Evolutionary conservation across 2,888 invertebrate genomes (phyloP), one percentile per base, ranked within the genome.

Genomic region (Idaea biselata): DNA sequence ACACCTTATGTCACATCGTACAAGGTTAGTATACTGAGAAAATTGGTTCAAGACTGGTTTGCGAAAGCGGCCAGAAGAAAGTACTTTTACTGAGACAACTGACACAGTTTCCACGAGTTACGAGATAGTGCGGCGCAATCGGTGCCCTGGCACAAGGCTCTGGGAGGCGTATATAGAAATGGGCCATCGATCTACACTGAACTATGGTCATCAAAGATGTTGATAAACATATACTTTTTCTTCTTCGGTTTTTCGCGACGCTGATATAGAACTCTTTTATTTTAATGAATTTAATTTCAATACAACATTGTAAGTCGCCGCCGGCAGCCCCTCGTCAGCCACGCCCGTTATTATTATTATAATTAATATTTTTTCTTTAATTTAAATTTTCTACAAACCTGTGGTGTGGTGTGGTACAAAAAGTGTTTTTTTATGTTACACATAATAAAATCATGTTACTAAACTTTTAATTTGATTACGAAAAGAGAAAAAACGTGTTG

Each of bases 1-100:
- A 73, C 76, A 74, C 80, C 87, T 91, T 90, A 89, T 91, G 89
- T 89, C 89, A 91, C 86, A 77, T 77, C 80, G 81, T 79, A 86
- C 87, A 88, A 89, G 88, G 87, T 88, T 89, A 86, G 82, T 81
- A 78, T 80, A 83, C 79, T 78, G 81, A 86, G 87, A 84, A 89
- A 89, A 87, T 86, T 83, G 78, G 83, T 84, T 85, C 83, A 81
- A 84, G 85, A 83, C 89, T 77, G 83, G 87, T 90, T 91, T 92
- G 89, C 84, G 89, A 91, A 91, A 90, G 89, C 89, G 88, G 88
- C 83, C 82, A 77, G 88, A 91, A 90, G 91, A 91, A 91, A 92
- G 91, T 90, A 89, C 91, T 92, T 91, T 91, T 92, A 90, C 91
- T 91, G 77, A 81, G 86, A 87, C 89, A 80, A 76, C 81, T 88